A percentile compares a stretch with the other conserved stretches of the same genome.
phyloP scores from a whole-genome alignment of 92 coral and sea anemone species.

The Blastomussa wellsi region DNA sequence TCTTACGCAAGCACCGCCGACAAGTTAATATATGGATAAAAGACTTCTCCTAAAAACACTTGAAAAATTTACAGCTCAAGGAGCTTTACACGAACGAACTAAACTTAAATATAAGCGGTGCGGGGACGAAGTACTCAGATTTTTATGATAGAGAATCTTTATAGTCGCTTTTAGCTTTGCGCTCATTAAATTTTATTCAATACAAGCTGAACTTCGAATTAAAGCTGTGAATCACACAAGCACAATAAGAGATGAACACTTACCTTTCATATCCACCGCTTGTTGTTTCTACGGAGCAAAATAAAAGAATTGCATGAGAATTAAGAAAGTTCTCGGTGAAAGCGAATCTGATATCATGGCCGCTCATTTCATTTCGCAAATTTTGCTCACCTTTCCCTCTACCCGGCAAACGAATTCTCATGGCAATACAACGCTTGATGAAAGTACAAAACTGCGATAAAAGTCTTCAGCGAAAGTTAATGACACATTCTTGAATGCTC shows the following conservation, averaged over 20 bases:
- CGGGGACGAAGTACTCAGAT: neutral
- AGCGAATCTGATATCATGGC: too few relatives aligned
- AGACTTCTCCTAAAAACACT: conserved; percentile 4
- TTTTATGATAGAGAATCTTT: too few relatives aligned
- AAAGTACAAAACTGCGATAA: neutral
- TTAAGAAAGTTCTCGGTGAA: neutral
- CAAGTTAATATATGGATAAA: conserved; percentile 22
- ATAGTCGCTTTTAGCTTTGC: too few relatives aligned
- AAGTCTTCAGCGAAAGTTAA: neutral
- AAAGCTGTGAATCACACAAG: neutral
- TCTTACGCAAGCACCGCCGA: conserved; percentile 44
- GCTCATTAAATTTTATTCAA: too few relatives aligned
- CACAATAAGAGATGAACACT: neutral
- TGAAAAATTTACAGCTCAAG: neutral
- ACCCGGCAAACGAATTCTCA: conserved; percentile 39
- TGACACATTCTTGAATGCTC: neutral
- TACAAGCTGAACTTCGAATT: neutral
- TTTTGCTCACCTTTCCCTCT: conserved; percentile 39
- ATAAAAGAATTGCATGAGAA: neutral
- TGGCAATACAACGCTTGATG: neutral
- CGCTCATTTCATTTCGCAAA: neutral
- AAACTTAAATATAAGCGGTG: neutral
- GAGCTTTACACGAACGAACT: neutral
- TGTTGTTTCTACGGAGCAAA: conserved; percentile 21
- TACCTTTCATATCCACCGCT: conserved; percentile 69